A percentile compares a stretch with the other conserved stretches of the same genome.
phyloP scores from a whole-genome alignment of 1,140 invertebrate species.

The Drosophila kohkoa region DNA sequence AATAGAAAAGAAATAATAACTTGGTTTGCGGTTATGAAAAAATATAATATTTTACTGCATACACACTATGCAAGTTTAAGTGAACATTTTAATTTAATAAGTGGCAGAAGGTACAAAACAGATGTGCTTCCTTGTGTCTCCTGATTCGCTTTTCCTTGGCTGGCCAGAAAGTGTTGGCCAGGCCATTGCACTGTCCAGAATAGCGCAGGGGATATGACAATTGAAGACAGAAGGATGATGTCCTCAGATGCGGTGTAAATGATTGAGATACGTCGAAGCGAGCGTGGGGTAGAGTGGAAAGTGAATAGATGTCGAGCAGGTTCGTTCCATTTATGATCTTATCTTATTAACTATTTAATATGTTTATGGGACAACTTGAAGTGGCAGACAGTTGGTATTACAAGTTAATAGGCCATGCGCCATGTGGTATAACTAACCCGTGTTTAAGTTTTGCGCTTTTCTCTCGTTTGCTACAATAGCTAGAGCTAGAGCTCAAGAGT shows the following conservation, averaged over 20 bases:
- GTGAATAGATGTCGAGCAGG: neutral
- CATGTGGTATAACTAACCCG: slow-evolving; percentile 57
- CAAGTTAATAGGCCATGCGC: slow-evolving; percentile 67
- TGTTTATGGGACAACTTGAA: slow-evolving; percentile 33
- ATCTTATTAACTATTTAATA: slow-evolving; percentile 39
- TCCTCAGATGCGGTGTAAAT: neutral
- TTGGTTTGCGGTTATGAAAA: slow-evolving; percentile 63
- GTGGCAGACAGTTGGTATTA: slow-evolving; percentile 18
- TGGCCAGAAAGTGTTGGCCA: no score
- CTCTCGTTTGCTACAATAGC: slow-evolving; percentile 8
- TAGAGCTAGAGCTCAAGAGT: slow-evolving; percentile 37
- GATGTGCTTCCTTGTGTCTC: slow-evolving; percentile 54
- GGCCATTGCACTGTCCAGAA: no score
- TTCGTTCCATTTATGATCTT: slow-evolving; percentile 22
- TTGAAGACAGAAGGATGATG: no score
- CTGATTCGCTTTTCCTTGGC: slow-evolving; percentile 2
- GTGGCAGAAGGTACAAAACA: slow-evolving; percentile 67
- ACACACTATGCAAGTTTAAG: slow-evolving; percentile 50
- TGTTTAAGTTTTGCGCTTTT: slow-evolving; percentile 63
- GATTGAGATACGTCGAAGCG: neutral
- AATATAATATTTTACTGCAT: slow-evolving; percentile 75
- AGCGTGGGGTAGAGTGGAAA: neutral
- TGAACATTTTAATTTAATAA: slow-evolving; percentile 83
- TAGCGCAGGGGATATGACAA: no score
- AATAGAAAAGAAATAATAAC: slow-evolving; percentile 59